These are phyloP conservation scores for Silurus glanis DNA, from an alignment of 2,113 vertebrate species.

Conservation along the genomic window DNA sequence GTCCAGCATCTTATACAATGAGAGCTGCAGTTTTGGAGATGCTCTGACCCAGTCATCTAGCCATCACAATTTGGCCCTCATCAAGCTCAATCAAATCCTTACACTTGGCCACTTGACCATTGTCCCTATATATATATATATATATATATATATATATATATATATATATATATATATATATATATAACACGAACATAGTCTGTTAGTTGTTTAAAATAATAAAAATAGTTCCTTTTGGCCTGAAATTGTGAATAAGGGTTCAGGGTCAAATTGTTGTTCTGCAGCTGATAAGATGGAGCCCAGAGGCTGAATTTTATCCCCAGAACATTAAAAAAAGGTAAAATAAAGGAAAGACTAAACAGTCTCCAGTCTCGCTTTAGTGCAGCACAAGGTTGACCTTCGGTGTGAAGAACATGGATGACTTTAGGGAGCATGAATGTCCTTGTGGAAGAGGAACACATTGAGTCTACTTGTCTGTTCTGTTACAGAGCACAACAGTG, in stretches of 20 bases:
- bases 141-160: no score
- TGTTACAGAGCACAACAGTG: background rate
- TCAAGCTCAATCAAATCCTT: no score
- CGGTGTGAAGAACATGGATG: background rate
- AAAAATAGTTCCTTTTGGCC: background rate
- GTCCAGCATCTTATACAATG: no score
- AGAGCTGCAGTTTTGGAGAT: no score
- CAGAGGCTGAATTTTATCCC: conserved; percentile 13
- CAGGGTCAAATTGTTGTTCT: background rate
- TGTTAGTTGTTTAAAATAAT: background rate
- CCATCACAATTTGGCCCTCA: no score
- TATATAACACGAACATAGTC: no score
- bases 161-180: background rate
- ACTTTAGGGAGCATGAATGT: background rate
- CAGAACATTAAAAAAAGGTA: background rate
- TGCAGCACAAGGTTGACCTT: conserved; percentile 38
- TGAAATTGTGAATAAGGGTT: background rate
- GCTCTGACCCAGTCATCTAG: no score
- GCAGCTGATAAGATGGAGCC: background rate
- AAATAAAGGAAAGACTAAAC: conserved; percentile 44
- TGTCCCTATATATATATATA: no score
- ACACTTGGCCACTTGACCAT: no score
- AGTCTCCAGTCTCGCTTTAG: conserved; percentile 26
- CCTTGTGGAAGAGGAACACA: conserved; percentile 18
- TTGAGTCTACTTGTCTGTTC: background rate